Conservation (phyloP, 30 jellyfish, hydroid and myxozoan species). For the Mastigias papua region DNA sequence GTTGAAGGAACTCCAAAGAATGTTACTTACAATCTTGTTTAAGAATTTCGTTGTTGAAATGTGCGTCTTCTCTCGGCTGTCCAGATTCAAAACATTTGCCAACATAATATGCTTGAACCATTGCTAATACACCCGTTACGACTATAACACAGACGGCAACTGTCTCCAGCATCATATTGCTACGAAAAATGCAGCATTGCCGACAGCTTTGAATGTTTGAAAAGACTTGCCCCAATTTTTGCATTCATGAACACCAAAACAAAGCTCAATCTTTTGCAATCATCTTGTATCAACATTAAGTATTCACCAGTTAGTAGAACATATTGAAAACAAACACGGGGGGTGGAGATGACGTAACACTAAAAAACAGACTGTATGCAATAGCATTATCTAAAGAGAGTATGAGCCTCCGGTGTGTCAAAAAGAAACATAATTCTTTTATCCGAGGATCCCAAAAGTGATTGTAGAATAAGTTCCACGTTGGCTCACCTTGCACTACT, state of each 20-base stretch:
- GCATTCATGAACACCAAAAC: background rate
- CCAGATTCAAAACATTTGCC: slow-evolving; percentile 82
- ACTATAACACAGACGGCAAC: slow-evolving; percentile 82
- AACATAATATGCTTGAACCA: slow-evolving; percentile 80
- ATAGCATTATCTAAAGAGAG: too few species aligned
- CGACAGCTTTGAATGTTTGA: background rate
- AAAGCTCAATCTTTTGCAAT: background rate
- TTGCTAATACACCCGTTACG: slow-evolving; percentile 80
- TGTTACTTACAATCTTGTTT: slow-evolving; percentile 43
- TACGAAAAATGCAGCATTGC: background rate
- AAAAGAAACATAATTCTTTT: too few species aligned
- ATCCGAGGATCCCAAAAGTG: too few species aligned
- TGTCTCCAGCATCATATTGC: slow-evolving; percentile 74
- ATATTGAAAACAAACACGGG: background rate
- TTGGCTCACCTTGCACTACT: too few species aligned
- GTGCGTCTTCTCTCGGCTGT: slow-evolving; percentile 87
- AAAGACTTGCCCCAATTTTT: too few species aligned
- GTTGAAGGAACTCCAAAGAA: background rate
- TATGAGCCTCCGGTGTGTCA: too few species aligned
- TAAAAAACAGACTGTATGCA: too few species aligned
- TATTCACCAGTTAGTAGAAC: background rate
- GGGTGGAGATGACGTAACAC: too few species aligned
- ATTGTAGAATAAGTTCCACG: too few species aligned
- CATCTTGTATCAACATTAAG: background rate
- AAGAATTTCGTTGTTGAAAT: slow-evolving; percentile 77